Evolutionary conservation across 2,797 vertebrate genomes (phyloP), one percentile per base, ranked within the genome.

Genomic region (Ctenochaetus hawaiiensis): DNA sequence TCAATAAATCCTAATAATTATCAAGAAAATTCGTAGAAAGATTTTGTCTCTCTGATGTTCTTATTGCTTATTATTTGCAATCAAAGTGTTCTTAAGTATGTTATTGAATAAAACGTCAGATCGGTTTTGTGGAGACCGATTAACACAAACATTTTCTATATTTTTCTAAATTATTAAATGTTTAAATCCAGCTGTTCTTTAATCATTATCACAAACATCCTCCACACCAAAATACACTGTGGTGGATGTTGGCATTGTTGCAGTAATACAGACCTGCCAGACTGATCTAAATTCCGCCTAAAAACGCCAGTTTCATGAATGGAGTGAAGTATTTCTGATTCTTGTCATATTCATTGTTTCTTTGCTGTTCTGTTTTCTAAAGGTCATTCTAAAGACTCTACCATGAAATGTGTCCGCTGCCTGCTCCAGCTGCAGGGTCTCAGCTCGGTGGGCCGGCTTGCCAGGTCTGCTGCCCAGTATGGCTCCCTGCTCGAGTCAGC

Each of bases 391-490:
- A 22, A 86, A 77, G 72, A 47, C 22, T 59, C 53, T 0, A 85
- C 58, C 65, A 96, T 96, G 94, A 94, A 77, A 74, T 73, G 78
- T 60, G 23, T 66, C 49, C 89, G 82, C 69, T 85, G 86, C 61
- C 81, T 95, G 23, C 67, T 84, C 60, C 89, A 74, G 82, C 77
- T 92, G 43, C 85, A 64, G 64, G 16, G 65, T 58, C 20, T 89
- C 30, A 58, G 81, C 13, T 74, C 66, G 26, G 26, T 72, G 62
- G 6, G 11, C 0, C 71, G 52, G 58, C 66, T 81, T 1, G 66
- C 72, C 34, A 60, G 78, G 23, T 68, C 73, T 30, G 65, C 77
- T 0, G 65, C 17, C 64, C 82, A 43, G 34, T 18, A 9, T 45
- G 30, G 61, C 0, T 3, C 52, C 10, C 48, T 69, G 11, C 44